Conservation (phyloP, 2,797 vertebrate genomes). For the Mormyrus proboscirostris region DNA sequence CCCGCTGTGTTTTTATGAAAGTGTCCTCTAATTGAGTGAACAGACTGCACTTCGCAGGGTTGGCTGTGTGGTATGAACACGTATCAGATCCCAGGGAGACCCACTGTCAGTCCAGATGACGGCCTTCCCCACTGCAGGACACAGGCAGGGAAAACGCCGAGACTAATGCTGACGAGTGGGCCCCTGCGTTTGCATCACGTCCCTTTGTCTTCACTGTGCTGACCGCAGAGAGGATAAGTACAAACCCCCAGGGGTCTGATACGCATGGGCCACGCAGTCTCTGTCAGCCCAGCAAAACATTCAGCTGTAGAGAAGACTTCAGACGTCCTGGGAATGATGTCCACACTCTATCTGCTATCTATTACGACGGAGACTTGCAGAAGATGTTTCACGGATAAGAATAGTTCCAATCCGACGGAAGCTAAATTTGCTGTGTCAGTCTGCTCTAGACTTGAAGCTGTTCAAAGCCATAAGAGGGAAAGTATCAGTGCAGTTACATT, state of each 20-base stretch:
- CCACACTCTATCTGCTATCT: background rate
- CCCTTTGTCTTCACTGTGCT: background rate
- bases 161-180: background rate
- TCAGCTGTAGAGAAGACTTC: background rate
- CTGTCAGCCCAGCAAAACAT: background rate
- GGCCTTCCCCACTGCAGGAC: background rate
- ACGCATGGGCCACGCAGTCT: background rate
- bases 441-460: background rate
- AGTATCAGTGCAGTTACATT: background rate
- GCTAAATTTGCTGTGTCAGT: background rate
- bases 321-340: background rate
- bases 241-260: background rate
- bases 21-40: background rate
- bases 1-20: background rate
- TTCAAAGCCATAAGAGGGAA: conserved; percentile 4
- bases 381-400: background rate
- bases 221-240: background rate
- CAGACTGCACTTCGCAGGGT: background rate
- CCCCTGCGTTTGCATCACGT: background rate
- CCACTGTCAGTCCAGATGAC: background rate
- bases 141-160: background rate
- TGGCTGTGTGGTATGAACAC: background rate
- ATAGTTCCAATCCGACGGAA: background rate
- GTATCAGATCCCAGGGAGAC: background rate
- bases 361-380: background rate